Evolutionary conservation across 2,797 vertebrate species (phyloP), one percentile per base, ranked within the genome.

Genomic region (Atherinosoma microstoma): DNA sequence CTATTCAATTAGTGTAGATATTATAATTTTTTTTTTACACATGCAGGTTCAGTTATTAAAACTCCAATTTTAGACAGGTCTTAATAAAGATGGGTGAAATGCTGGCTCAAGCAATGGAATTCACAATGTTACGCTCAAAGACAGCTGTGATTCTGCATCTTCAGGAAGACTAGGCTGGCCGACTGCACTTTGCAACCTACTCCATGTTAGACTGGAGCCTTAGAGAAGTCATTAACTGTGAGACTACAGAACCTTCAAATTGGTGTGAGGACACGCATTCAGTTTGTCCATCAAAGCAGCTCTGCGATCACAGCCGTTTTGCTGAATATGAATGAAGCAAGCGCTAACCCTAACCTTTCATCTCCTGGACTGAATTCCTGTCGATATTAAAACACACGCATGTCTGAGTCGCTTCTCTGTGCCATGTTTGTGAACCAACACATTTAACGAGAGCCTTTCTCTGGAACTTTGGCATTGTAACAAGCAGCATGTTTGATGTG

Each of bases 381-480:
- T 83, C 76, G 82, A 84, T 80, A 85, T 85, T 88, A 85, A 89
- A 87, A 84, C 76, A 63, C 76, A 69, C 24, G 69, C 84, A 77
- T 70, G 86, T 82, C 76, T 58, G 62, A 84, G 81, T 83, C 45
- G 22, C 83, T 79, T 76, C 74, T 68, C 76, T 63, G 88, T 89
- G 90, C 89, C 86, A 88, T 88, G 85, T 91, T 92, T 91, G 80
- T 64, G 87, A 89, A 89, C 80, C 86, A 24, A 72, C 78, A 84
- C 72, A 76, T 90, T 90, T 92, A 94, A 94, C 91, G 91, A 93
- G 87, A 79, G 76, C 74, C 64, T 84, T 79, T 88, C 83, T 85
- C 76, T 22, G 78, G 76, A 92, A 85, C 86, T 86, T 89, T 89
- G 83, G 67, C 84, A 84, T 85, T 82, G 82, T 89, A 93, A 90